These are phyloP conservation scores for Spinus olivaceus DNA, from an alignment of 2,797 vertebrate species.

Conservation along the genomic window DNA sequence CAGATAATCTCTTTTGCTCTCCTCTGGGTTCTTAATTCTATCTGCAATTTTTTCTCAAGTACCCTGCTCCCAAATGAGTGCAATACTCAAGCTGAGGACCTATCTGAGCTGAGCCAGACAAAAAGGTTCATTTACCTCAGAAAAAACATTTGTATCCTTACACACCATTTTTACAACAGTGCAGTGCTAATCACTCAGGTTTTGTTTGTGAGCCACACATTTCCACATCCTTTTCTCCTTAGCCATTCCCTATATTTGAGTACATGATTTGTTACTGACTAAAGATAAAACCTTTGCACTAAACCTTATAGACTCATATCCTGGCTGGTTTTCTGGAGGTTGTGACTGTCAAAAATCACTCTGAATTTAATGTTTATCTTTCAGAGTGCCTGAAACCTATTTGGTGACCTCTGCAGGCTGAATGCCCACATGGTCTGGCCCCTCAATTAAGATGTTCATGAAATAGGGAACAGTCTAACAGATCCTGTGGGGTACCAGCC, in stretches of 20 bases:
- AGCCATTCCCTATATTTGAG: not conserved
- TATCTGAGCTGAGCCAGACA: not conserved
- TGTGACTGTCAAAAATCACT: not conserved
- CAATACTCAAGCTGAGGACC: not conserved
- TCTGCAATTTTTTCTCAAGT: not conserved
- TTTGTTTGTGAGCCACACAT: not conserved
- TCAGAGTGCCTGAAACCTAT: not conserved
- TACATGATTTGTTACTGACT: not conserved
- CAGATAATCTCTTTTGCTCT: not conserved
- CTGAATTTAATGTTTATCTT: not conserved
- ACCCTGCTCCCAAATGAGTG: not conserved
- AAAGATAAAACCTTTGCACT: not conserved
- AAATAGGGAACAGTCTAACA: not conserved
- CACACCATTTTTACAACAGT: not conserved
- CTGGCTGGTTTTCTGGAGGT: not conserved
- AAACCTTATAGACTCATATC: not conserved
- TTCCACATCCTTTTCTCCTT: not conserved
- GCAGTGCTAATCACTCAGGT: not conserved
- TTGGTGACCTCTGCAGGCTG: conserved; percentile 30
- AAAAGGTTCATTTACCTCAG: not conserved
- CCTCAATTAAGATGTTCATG: rapidly evolving
- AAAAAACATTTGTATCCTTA: not conserved
- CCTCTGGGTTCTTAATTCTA: not conserved
- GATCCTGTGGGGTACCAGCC: not conserved
- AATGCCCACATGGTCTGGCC: not conserved